A percentile compares a stretch with the other conserved stretches of the same genome.
These are phyloP conservation scores for Saturnia japonica DNA, from an alignment of 2,888 invertebrate species.

Conservation along the genomic window DNA sequence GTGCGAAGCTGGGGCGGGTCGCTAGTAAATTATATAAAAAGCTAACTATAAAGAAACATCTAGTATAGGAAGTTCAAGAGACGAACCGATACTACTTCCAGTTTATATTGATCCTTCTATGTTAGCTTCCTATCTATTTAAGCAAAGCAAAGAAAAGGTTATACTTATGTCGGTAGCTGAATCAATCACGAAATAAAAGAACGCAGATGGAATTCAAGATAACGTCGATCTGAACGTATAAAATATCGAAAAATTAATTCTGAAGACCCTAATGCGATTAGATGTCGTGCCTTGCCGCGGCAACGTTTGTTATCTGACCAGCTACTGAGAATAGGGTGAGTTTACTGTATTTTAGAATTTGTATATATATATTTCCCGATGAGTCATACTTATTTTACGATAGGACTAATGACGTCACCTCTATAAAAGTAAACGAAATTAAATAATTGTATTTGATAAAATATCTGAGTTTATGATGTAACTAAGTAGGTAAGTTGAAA, in stretches of 20 bases:
- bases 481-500: no score
- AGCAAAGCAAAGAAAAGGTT: conserved; percentile 34
- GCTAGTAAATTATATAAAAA: conserved; percentile 71
- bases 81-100: conserved; percentile 48
- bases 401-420: neutral
- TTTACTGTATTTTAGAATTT: conserved; percentile 3
- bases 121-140: conserved; percentile 29
- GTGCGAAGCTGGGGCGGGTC: no score
- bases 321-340: conserved; percentile 44
- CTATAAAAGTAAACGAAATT: neutral
- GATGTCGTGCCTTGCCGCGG: conserved; percentile 61
- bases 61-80: conserved; percentile 67
- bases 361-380: neutral
- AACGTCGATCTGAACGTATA: conserved; percentile 67
- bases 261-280: conserved; percentile 71
- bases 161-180: conserved; percentile 10
- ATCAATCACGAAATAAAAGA: conserved; percentile 48
- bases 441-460: neutral
- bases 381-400: neutral
- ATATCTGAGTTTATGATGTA: neutral
- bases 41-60: conserved; percentile 57
- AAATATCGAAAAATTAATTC: conserved; percentile 74
- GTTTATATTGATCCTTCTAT: conserved; percentile 36
- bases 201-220: conserved; percentile 60
- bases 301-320: conserved; percentile 56